These are phyloP conservation scores for Vireo griseus DNA, from an alignment of 2,797 vertebrate genomes.

Conservation along the genomic window DNA sequence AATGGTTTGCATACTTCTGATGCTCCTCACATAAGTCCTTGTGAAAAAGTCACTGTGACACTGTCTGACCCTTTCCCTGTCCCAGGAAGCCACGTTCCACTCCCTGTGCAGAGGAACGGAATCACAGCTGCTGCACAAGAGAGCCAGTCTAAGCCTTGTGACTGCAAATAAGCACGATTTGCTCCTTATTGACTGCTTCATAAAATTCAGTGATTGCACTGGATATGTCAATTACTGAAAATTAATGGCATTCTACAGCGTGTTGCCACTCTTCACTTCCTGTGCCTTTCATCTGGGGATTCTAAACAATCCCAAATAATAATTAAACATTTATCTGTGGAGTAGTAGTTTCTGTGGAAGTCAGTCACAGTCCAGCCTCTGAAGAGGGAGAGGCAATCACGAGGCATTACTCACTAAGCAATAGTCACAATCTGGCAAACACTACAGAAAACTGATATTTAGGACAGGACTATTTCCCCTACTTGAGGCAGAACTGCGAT, in stretches of 20 bases:
- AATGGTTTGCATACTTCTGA: neutral
- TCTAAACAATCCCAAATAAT: conserved; percentile 15
- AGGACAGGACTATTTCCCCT: neutral
- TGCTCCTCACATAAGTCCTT: neutral
- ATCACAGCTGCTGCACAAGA: conserved; percentile 1
- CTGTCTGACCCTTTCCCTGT: neutral
- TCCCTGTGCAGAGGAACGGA: neutral
- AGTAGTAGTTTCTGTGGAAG: neutral
- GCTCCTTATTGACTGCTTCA: neutral
- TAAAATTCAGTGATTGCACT: neutral
- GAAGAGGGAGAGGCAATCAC: neutral
- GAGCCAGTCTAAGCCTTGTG: neutral
- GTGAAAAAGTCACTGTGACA: neutral
- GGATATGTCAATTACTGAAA: conserved; percentile 27
- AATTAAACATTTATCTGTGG: conserved; percentile 37
- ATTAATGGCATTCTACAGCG: neutral
- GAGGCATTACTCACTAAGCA: neutral
- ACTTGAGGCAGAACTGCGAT: neutral
- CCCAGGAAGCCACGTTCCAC: neutral
- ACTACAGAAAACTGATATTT: neutral
- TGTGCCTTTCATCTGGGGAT: neutral
- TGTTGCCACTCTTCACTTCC: neutral
- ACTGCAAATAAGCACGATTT: neutral
- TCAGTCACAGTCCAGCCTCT: neutral
- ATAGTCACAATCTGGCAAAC: neutral